Conservation (phyloP, 2,888 invertebrate genomes). For the Cantharis lateralis region DNA sequence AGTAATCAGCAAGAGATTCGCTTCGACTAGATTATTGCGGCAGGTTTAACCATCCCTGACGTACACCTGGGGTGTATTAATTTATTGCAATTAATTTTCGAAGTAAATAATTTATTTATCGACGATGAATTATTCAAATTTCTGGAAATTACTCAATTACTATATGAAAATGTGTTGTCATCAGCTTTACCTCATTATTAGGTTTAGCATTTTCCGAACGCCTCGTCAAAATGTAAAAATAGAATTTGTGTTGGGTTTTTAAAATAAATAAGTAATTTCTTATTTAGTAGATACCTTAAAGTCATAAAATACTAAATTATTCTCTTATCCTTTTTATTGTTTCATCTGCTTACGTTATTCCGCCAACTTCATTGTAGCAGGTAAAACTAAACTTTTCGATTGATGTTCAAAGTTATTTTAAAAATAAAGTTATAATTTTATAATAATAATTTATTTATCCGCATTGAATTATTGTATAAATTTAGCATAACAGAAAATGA, state of each 20-base stretch:
- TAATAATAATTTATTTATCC: neutral
- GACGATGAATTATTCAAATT: neutral
- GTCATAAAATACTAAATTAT: neutral
- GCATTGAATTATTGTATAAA: neutral
- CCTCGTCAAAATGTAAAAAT: neutral
- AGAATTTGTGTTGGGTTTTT: neutral
- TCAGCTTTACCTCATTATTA: neutral
- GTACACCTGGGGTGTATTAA: too few relatives aligned
- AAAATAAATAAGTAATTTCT: neutral
- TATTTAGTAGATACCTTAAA: neutral
- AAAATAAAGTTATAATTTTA: neutral
- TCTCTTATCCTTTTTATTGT: neutral
- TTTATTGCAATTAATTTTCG: too few relatives aligned
- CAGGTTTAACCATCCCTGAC: too few relatives aligned
- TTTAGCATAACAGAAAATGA: neutral
- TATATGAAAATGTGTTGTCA: neutral
- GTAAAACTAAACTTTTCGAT: neutral
- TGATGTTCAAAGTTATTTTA: neutral
- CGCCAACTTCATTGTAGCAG: neutral
- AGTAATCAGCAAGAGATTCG: too few relatives aligned
- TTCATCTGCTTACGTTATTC: neutral
- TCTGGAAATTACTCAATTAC: neutral
- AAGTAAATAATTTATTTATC: neutral
- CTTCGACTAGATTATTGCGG: too few relatives aligned
- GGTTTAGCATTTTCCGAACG: neutral